Base-by-base conservation (phyloP, 2,113 vertebrate species). In the Ceuthmochares aereus region DNA sequence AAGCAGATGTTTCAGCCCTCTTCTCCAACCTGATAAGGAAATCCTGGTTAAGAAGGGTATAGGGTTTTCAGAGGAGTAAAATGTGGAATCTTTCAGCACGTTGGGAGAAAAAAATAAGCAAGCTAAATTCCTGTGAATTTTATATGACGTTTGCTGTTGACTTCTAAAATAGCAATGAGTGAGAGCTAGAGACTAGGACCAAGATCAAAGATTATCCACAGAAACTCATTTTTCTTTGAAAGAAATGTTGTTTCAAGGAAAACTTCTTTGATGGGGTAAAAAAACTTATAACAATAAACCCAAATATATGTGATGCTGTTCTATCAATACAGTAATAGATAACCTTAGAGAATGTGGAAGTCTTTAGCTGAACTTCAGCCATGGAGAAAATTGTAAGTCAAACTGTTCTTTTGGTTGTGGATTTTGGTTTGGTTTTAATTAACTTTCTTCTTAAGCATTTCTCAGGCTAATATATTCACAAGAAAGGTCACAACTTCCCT, bases 321-420 rank as follows among this genome's bases (percentile, higher is more conserved):
- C 21, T 22, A 22, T 17, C 17, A 45, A 20, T 27, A 10, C 27
- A 23, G 7, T 51, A 21, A 58, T 36, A 73, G 26, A 34, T 3
- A 73, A 30, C 10, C 32, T 27, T 32, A 70, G 27, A 51, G 19
- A 81, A 84, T 77, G 12, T 36, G 37, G 37, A 49, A 78, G 45
- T 7, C 29, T 43, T 43, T 58, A 70, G 17, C 19, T 81, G 42
- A 78, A 70, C 2, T 58, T 66, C 23, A 84, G 9, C 18, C 18
- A 49, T 3, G 0, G 0, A 4, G 6, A 81, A 37, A 58, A 63
- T 70, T 90, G 25, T 26, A 43, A 70, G 27, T 23, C 10, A 72
- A 79, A 58, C 4, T 14, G 3, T 34, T n/a, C 27, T 54, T n/a
- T 25, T n/a, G 14, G 27, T 45, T 45, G 43, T 18, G 43, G 43